Evolutionary conservation across 1,140 invertebrate genomes (phyloP).

Genomic region (Oedothorax gibbosus): DNA sequence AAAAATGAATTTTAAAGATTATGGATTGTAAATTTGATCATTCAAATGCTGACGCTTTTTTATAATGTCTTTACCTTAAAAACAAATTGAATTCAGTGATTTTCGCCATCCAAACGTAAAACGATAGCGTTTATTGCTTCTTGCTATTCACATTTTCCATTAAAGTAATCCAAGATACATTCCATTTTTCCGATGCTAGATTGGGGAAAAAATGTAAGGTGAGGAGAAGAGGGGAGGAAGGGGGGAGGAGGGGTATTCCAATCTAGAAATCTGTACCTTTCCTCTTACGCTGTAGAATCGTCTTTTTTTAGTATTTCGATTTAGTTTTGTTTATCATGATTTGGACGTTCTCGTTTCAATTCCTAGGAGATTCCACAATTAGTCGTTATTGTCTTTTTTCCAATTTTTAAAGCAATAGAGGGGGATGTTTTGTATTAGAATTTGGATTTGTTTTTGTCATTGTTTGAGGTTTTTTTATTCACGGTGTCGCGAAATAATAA

Average conservation of each 20-base stretch:
- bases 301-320: conserved; percentile 3
- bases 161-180: conserved; percentile 49
- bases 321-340: conserved; percentile 24
- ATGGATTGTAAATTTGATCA: conserved; percentile 48
- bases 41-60: conserved; percentile 49
- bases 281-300: conserved; percentile 14
- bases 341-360: neutral
- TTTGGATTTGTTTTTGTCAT: too few relatives aligned
- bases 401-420: neutral
- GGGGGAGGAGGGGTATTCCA: neutral
- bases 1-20: too few relatives aligned
- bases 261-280: conserved; percentile 24
- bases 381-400: conserved; percentile 26
- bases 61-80: conserved; percentile 38
- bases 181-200: conserved; percentile 8
- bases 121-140: conserved; percentile 45
- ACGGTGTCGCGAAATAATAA: too few relatives aligned
- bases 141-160: conserved; percentile 33
- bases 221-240: neutral
- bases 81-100: conserved; percentile 50
- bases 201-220: neutral
- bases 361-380: conserved; percentile 21
- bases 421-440: too few relatives aligned
- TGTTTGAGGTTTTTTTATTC: too few relatives aligned
- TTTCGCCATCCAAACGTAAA: conserved; percentile 49